A percentile compares a stretch with the other conserved stretches of the same genome.
These are phyloP conservation scores for Ctenomys sociabilis DNA, from an alignment of 2,113 vertebrate genomes.

Conservation along the genomic window DNA sequence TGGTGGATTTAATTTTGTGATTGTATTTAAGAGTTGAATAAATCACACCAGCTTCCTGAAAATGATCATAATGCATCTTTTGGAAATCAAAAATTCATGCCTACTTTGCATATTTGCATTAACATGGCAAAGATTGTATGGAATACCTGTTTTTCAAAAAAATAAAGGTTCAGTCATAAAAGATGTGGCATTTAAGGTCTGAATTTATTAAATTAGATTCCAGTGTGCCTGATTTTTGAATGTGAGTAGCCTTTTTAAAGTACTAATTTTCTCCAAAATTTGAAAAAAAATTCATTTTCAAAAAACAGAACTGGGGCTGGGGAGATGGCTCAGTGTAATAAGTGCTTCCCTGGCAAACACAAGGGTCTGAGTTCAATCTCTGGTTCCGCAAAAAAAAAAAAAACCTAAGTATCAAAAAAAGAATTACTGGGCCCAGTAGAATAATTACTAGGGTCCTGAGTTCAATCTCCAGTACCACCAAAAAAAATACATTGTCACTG, in stretches of 20 bases:
- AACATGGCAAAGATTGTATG: slow-evolving; percentile 79
- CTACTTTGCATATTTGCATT: slow-evolving; percentile 79
- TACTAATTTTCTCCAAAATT: neutral
- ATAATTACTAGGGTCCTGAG: too few species aligned
- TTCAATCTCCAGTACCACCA: too few species aligned
- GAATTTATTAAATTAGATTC: slow-evolving; percentile 62
- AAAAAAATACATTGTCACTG: too few species aligned
- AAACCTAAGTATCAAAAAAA: too few species aligned
- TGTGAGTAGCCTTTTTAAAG: neutral
- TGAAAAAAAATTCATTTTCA: neutral
- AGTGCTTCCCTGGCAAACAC: too few species aligned
- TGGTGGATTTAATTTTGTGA: slow-evolving; percentile 78
- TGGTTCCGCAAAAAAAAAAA: too few species aligned
- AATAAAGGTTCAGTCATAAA: slow-evolving; percentile 79
- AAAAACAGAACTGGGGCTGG: neutral
- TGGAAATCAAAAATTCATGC: slow-evolving; percentile 77
- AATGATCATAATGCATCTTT: slow-evolving; percentile 79
- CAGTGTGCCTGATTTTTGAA: slow-evolving; percentile 40
- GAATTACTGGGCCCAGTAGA: too few species aligned
- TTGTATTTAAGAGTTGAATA: slow-evolving; percentile 82
- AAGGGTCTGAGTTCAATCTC: too few species aligned
- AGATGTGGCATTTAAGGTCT: slow-evolving; percentile 56
- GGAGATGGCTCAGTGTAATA: too few species aligned
- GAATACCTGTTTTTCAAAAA: slow-evolving; percentile 79
- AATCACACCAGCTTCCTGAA: slow-evolving; percentile 80